Base-by-base conservation (phyloP, 2,113 vertebrate genomes). In the Rallus limicola region DNA sequence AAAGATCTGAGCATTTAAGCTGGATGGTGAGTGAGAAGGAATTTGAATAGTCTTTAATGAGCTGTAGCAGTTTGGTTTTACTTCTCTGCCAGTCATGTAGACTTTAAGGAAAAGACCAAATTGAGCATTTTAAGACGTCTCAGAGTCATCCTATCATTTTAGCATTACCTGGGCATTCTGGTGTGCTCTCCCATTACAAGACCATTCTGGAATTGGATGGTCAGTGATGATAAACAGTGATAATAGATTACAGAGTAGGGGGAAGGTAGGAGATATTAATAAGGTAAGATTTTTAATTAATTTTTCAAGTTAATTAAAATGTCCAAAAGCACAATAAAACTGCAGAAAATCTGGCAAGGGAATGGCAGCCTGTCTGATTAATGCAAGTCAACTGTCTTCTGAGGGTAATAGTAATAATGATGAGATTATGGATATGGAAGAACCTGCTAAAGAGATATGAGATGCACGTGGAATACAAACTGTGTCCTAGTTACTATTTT, bases 221-320 rank as follows among this genome's bases (percentile, higher is more conserved):
- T 98, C 98, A 98, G 90, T 94, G 91, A 97, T 94, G 93, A 98
- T 93, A 98, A 98, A 98, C 95, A 97, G 89, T 91, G 88, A 92
- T 96, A 97, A 93, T 69, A 93, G 94, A 97, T 97, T 97, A 95
- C 97, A 38, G 68, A 92, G 93, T 87, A 95, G 95, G 92, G 89
- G 93, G 59, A 91, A 89, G 77, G 93, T 89, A 95, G 74, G 36
- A 93, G 96, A 93, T 97, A 97, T 98, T 98, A 98, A 98, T 98
- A 98, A 98, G 95, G 97, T 95, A 96, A 96, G 95, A 97, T 97
- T 98, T 98, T 97, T 97, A 98, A 98, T 98, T 98, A 98, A 98
- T 98, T 98, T 98, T 98, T 98, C 98, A 97, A 98, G 97, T 98
- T 98, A 98, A 98, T 98, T 98, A 98, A 98, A 98, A 98, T 98